Conservation (phyloP, 2,113 vertebrate species). For the Pomatostomus ruficeps region DNA sequence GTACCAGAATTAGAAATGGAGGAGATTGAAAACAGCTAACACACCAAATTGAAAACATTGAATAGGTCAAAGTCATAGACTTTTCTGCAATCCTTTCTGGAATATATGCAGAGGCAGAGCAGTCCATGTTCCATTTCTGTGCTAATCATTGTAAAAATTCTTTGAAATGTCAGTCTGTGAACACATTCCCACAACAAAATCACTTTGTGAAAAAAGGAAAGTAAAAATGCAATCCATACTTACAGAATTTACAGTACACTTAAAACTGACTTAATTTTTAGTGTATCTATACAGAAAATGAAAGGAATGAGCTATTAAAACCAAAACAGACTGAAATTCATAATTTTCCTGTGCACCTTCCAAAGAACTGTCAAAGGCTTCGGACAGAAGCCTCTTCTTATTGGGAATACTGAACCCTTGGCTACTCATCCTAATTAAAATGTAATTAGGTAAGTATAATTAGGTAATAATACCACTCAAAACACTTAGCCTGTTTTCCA, state of each 20-base stretch:
- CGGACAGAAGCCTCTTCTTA: constrained; percentile 8
- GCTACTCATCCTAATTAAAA: constrained; percentile 62
- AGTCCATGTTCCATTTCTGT: constrained; percentile 28
- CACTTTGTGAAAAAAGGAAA: not conserved
- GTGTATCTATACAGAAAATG: not conserved
- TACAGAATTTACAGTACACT: not conserved
- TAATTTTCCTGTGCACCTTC: not conserved
- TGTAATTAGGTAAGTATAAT: constrained; percentile 59
- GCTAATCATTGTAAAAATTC: constrained; percentile 34
- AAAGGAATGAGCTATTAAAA: not conserved
- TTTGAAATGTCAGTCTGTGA: not conserved
- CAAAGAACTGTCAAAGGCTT: constrained; percentile 39
- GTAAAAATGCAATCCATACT: not conserved
- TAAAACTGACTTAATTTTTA: not conserved
- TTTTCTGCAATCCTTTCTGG: not conserved
- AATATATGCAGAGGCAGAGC: not conserved
- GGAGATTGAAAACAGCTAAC: constrained; percentile 5
- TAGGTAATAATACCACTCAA: constrained; percentile 47
- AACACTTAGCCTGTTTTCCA: constrained; percentile 37
- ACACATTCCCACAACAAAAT: not conserved
- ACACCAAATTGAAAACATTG: constrained; percentile 39
- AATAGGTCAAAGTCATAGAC: constrained; percentile 36
- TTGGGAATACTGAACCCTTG: constrained; percentile 26
- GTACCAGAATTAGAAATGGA: constrained; percentile 20
- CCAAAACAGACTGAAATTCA: not conserved